A percentile compares a stretch with the other conserved stretches of the same genome.
Evolutionary conservation across 2,113 vertebrate species (phyloP).

Genomic region (Perccottus glenii): DNA sequence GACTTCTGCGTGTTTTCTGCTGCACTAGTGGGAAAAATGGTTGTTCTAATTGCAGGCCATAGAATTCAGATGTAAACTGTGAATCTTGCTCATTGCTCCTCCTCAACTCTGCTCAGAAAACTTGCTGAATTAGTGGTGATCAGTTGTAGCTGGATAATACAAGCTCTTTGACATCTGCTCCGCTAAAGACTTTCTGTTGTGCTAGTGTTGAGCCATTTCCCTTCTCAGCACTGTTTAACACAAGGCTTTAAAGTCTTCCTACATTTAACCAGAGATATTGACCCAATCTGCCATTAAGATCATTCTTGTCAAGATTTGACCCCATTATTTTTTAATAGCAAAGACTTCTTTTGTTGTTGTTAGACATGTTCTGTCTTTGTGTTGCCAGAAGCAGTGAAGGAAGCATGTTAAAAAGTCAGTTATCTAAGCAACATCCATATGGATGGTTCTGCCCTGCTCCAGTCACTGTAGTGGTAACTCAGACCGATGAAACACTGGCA

Average conservation of each 20-base stretch:
- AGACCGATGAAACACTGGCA: slow-evolving; percentile 65
- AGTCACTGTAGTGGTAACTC: slow-evolving; percentile 67
- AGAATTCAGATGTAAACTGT: slow-evolving; percentile 58
- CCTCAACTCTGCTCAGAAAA: slow-evolving; percentile 28
- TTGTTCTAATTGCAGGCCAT: slow-evolving; percentile 71
- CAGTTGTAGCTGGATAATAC: slow-evolving; percentile 38
- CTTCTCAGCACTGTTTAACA: slow-evolving; percentile 45
- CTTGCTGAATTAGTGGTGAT: slow-evolving; percentile 44
- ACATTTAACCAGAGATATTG: slow-evolving; percentile 53
- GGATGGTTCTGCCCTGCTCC: slow-evolving; percentile 71
- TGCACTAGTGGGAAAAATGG: slow-evolving; percentile 52
- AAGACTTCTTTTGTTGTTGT: slow-evolving; percentile 53
- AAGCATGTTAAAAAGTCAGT: slow-evolving; percentile 76
- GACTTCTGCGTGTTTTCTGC: slow-evolving; percentile 68
- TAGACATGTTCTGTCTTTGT: slow-evolving; percentile 59
- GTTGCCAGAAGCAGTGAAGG: slow-evolving; percentile 57
- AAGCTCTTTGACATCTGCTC: slow-evolving; percentile 38
- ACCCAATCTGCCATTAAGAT: slow-evolving; percentile 56
- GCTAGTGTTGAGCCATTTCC: slow-evolving; percentile 26
- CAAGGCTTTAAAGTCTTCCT: slow-evolving; percentile 29
- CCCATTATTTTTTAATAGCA: slow-evolving; percentile 22
- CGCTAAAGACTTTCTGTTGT: slow-evolving; percentile 46
- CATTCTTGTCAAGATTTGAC: slow-evolving; percentile 50
- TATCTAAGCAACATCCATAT: slow-evolving; percentile 77
- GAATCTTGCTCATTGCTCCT: slow-evolving; percentile 43